Percentiles rank a stretch among this genome's conserved stretches.
These are phyloP conservation scores for Morus bassanus DNA, from an alignment of 2,797 vertebrate species.

Conservation along the genomic window DNA sequence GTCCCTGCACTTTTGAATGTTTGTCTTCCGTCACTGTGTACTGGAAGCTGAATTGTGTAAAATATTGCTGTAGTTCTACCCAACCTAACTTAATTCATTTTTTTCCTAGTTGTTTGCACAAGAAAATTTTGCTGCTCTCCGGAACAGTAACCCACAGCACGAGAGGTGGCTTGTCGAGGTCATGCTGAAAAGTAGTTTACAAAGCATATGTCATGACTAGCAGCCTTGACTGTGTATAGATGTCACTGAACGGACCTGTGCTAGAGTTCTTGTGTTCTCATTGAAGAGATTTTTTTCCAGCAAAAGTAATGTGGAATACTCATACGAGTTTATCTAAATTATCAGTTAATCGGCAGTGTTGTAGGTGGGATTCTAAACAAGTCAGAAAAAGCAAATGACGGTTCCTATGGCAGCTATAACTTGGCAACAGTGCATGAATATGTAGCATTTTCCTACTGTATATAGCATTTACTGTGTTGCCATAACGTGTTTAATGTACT, in stretches of 20 bases:
- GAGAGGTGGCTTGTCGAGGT: background rate
- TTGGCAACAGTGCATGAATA: background rate
- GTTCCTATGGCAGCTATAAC: background rate
- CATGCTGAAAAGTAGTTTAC: background rate
- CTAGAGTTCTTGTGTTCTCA: background rate
- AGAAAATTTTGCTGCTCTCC: background rate
- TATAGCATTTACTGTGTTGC: background rate
- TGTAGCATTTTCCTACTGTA: background rate
- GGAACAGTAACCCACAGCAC: accelerated
- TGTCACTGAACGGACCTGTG: background rate
- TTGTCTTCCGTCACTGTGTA: background rate
- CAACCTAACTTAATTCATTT: background rate
- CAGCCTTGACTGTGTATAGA: background rate
- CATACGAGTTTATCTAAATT: background rate
- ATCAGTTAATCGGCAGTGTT: background rate
- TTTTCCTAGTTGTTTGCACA: background rate
- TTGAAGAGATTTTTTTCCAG: background rate
- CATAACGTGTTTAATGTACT: accelerated
- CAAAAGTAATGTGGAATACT: accelerated
- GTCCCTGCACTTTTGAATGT: background rate
- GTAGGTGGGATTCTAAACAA: background rate
- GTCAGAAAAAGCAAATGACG: background rate
- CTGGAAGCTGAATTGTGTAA: background rate
- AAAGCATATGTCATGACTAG: accelerated
- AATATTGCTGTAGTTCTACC: background rate